A percentile compares a stretch with the other conserved stretches of the same genome.
Evolutionary conservation across 2,888 invertebrate species (phyloP).

Genomic region (Euclidia mi): DNA sequence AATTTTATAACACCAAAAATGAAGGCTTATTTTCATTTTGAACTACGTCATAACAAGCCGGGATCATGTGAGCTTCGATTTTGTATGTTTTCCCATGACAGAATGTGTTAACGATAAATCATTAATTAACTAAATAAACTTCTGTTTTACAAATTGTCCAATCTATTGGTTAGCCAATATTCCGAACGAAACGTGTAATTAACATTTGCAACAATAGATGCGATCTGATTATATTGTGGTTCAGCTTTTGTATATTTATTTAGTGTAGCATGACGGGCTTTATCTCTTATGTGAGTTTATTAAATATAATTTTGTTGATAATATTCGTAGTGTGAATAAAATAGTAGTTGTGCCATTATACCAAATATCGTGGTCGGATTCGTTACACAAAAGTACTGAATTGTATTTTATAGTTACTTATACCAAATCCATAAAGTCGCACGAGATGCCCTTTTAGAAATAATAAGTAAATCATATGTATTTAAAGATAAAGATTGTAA

Average conservation of each 20-base stretch:
- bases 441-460: too few species aligned
- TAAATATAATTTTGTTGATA: background rate
- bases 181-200: constrained; percentile 45
- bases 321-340: background rate
- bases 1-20: background rate
- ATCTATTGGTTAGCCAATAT: constrained; percentile 45
- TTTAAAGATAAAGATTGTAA: too few species aligned
- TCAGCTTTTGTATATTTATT: constrained; percentile 30
- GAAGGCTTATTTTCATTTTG: background rate
- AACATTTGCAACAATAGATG: constrained; percentile 46
- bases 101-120: constrained; percentile 13
- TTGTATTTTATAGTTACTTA: too few species aligned
- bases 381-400: too few species aligned
- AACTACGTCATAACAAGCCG: background rate
- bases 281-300: background rate
- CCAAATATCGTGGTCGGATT: too few species aligned
- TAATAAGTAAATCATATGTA: too few species aligned
- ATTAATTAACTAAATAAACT: constrained; percentile 46
- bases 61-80: background rate
- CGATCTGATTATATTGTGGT: constrained; percentile 34
- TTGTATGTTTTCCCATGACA: background rate
- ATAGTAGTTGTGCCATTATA: background rate
- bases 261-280: background rate
- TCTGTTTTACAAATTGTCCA: constrained; percentile 30
- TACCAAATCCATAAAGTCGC: too few species aligned